Evolutionary conservation across 1,140 invertebrate genomes (phyloP), one percentile per base, ranked within the genome.

Genomic region (Brachionus angularis): DNA sequence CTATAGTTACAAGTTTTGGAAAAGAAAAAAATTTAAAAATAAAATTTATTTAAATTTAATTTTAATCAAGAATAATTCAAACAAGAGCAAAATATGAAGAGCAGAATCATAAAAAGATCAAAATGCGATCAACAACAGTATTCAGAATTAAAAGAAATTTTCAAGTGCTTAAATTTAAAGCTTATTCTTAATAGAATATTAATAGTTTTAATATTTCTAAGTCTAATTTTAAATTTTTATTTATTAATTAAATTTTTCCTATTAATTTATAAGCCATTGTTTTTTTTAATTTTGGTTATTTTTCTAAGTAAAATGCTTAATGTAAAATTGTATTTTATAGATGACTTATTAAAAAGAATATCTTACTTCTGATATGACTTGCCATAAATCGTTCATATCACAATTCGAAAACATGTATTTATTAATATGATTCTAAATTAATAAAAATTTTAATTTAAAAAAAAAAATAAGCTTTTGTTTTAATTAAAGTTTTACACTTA

Each of bases 311-410:
- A 75, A 39, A 8, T 39, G 18, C 25, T 58, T 34, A 58, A 36
- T 36, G 36, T 58, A 2, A 36, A 39, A 21, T 39, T 58, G 1
- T 58, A 58, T 39, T 23, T 36, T 27, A 16, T 67, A 16, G 42
- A 73, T 50, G 62, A 47, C 29, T 47, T 67, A 23, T 67, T 34
- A 47, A 27, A 12, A 67, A 58, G 53, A 23, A 8, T 58, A 16
- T 67, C 62, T 69, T 73, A 80, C 76, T 74, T 79, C 77, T 16
- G 76, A 83, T 79, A 88, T 79, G 71, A 86, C 87, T 0, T 76
- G 73, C 80, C 80, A 81, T 1, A 81, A 67, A 67, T 81, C 74
- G 5, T 74, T 61, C 76, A 78, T 78, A 23, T 77, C 75, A 7
- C 79, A 79, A 73, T 81, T 81, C n/a, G 75, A 75, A 71, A 76